Base-by-base conservation (phyloP, 2,888 invertebrate species). In the Clistopyga incitator region DNA sequence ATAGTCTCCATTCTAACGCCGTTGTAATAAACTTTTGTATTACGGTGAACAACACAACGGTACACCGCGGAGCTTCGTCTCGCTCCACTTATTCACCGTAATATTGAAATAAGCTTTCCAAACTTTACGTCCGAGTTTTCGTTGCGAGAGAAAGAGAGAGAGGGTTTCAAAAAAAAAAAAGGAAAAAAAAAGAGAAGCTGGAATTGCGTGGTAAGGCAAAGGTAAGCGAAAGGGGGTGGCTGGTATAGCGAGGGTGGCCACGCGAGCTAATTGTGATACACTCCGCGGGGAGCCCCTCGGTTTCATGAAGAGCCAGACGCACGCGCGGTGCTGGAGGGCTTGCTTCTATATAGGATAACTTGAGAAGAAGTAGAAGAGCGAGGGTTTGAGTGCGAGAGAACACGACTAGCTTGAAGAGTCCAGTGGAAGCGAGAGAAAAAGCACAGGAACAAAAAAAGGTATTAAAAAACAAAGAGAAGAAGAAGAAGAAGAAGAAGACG, bases 191-290 rank as follows among this genome's bases (percentile, higher is more conserved):
- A 84, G 82, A 84, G 81, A 86, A 78, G 56, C 42, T 34, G 23
- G 88, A 84, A 87, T 83, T 78, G 82, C 81, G 65, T 78, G 78
- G 74, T 67, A 77, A 71, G 76, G 78, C 85, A 85, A 52, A 79
- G 64, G 84, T 72, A 81, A 18, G 52, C 47, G 54, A 20, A 34
- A 50, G 80, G 77, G 78, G 67, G 45, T 59, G 54, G 61, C 29
- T 13, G 75, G 79, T 87, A 84, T 13, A 71, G 83, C 80, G 90
- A 88, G 88, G 89, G 88, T 86, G 23, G 29, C 50, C 70, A 88
- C 87, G 89, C 87, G 88, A 90, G 90, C 92, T 93, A 92, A 92
- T 93, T 92, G 91, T 91, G 90, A 92, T 92, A 90, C 91, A 90
- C 90, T 92, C 92, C 92, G 85, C 89, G 89, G 93, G 92, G 92